These are phyloP conservation scores for Diploscapter pachys DNA, from an alignment of 1,140 invertebrate genomes.

Conservation along the genomic window DNA sequence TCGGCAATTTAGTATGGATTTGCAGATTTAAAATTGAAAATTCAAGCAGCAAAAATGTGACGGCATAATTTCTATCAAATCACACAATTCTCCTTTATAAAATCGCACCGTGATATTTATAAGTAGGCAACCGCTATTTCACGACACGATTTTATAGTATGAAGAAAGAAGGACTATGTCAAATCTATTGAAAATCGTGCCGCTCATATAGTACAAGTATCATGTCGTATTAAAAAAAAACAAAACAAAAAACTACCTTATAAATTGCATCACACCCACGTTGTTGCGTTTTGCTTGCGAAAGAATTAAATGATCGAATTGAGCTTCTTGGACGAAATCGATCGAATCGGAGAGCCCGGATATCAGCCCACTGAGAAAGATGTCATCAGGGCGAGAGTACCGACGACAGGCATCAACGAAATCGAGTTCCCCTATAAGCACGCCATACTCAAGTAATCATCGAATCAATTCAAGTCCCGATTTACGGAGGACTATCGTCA, in stretches of 20 bases:
- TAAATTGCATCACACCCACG: no score
- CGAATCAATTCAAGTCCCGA: neutral
- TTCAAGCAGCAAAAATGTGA: neutral
- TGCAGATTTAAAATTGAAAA: neutral
- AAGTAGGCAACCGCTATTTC: neutral
- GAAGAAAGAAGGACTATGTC: neutral
- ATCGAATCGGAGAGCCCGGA: slow-evolving; percentile 81
- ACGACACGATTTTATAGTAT: no score
- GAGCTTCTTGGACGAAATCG: slow-evolving; percentile 74
- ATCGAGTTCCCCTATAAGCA: slow-evolving; percentile 87
- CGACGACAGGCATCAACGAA: slow-evolving; percentile 90
- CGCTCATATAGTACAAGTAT: no score
- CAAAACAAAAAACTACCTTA: neutral
- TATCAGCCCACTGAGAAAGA: slow-evolving; percentile 94
- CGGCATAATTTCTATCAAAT: no score
- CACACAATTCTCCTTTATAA: neutral
- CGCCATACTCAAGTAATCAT: slow-evolving; percentile 76
- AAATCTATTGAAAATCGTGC: neutral
- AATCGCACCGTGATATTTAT: neutral
- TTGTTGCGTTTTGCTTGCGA: neutral
- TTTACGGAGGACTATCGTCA: neutral
- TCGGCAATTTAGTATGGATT: slow-evolving; percentile 49
- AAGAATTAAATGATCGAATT: slow-evolving; percentile 7
- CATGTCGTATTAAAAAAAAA: slow-evolving; percentile 14
- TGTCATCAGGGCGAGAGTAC: slow-evolving; percentile 89